phyloP scores from a whole-genome alignment of 2,888 invertebrate species.

The Melieria picta region DNA sequence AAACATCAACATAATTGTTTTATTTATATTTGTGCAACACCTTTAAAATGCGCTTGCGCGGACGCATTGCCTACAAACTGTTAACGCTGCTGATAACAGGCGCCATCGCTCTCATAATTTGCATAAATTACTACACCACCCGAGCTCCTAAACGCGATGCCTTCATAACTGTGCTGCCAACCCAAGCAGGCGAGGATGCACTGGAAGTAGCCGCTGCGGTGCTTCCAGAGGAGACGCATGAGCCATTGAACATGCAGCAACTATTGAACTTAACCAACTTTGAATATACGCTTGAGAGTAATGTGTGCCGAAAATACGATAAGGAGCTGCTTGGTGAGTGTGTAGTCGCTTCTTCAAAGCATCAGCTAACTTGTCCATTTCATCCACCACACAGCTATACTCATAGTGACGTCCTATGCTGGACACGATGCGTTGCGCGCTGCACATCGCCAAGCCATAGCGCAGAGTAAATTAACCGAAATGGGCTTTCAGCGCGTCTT shows the following conservation, averaged over 20 bases:
- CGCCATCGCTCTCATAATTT: constrained; percentile 53
- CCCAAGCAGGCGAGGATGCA: constrained; percentile 32
- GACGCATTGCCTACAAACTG: constrained; percentile 52
- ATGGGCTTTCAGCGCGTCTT: constrained; percentile 75
- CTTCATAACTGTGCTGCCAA: constrained; percentile 51
- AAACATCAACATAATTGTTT: constrained; percentile 11
- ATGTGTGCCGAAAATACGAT: constrained; percentile 53
- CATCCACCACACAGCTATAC: constrained; percentile 54
- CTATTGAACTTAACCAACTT: constrained; percentile 59
- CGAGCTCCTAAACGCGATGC: constrained; percentile 49
- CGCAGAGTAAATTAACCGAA: constrained; percentile 69
- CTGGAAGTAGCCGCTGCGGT: not conserved
- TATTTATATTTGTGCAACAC: constrained; percentile 1
- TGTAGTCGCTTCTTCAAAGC: not conserved
- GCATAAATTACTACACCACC: constrained; percentile 51
- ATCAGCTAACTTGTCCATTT: not conserved
- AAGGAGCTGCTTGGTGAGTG: constrained; percentile 59
- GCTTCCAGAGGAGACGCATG: not conserved
- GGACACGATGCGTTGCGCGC: constrained; percentile 77
- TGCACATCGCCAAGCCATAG: constrained; percentile 76
- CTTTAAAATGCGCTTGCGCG: constrained; percentile 59
- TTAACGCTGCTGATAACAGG: constrained; percentile 51
- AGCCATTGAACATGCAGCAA: constrained; percentile 18
- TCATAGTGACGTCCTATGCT: constrained; percentile 81
- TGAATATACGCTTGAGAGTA: constrained; percentile 53